phyloP scores from a whole-genome alignment of 2,888 invertebrate genomes.

The Laspeyria flexula region DNA sequence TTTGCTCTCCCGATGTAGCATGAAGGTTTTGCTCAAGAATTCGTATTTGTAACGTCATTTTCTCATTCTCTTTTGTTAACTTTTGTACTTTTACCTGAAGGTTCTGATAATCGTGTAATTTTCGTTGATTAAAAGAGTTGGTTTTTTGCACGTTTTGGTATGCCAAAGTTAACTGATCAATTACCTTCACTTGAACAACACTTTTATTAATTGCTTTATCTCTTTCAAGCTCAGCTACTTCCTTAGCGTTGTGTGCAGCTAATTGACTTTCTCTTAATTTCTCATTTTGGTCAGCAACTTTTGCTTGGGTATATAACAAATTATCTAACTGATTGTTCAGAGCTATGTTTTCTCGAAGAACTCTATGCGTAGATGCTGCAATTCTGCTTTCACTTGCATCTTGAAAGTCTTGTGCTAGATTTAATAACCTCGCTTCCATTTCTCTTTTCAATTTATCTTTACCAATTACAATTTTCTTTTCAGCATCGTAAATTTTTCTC shows the following conservation, averaged over 20 bases:
- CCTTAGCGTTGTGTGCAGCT: constrained; percentile 81
- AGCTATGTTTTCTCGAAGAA: constrained; percentile 94
- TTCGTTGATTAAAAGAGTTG: constrained; percentile 71
- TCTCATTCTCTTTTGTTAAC: neutral
- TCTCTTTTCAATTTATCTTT: constrained; percentile 94
- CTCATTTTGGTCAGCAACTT: constrained; percentile 87
- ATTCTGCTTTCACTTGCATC: constrained; percentile 94
- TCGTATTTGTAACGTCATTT: neutral
- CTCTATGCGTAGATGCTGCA: constrained; percentile 95
- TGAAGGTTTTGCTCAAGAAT: neutral
- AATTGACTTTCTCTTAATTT: constrained; percentile 87
- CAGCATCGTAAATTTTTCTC: constrained; percentile 91
- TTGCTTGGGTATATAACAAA: constrained; percentile 87
- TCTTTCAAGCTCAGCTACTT: constrained; percentile 87
- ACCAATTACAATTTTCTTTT: constrained; percentile 90
- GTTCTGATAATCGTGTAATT: neutral
- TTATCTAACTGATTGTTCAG: constrained; percentile 91
- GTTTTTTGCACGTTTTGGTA: constrained; percentile 84
- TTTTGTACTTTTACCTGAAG: neutral
- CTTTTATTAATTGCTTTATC: constrained; percentile 87
- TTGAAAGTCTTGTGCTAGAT: constrained; percentile 94
- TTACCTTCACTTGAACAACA: constrained; percentile 87
- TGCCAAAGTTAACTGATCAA: constrained; percentile 87
- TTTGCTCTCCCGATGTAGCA: neutral
- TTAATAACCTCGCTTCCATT: constrained; percentile 92